Evolutionary conservation across 2,888 invertebrate genomes (phyloP).

Genomic region (Griposia aprilina): DNA sequence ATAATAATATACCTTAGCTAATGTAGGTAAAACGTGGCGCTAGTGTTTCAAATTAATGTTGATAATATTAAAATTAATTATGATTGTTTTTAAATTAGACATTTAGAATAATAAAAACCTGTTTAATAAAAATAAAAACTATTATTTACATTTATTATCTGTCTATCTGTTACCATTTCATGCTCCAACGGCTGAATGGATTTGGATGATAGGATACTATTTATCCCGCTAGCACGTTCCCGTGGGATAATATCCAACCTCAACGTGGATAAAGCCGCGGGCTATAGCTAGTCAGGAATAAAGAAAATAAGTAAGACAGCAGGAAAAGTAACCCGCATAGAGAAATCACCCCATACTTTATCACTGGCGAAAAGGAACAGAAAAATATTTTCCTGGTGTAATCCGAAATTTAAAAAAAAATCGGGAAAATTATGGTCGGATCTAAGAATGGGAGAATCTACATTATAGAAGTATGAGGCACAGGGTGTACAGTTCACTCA

Average conservation of each 20-base stretch:
- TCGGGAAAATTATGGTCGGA: conserved; percentile 30
- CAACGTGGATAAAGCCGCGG: not conserved
- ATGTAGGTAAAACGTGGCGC: too few relatives aligned
- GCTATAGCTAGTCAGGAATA: not conserved
- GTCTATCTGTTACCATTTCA: not conserved
- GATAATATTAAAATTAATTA: too few relatives aligned
- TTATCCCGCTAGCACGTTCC: not conserved
- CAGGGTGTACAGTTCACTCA: too few relatives aligned
- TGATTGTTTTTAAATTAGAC: not conserved
- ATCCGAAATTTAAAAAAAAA: conserved; percentile 1
- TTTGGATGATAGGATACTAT: not conserved
- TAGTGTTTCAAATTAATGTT: too few relatives aligned
- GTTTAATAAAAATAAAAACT: too few relatives aligned
- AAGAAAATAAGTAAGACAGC: not conserved
- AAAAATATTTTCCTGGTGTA: conserved; percentile 2
- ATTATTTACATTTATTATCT: too few relatives aligned
- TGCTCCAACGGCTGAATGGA: too few relatives aligned
- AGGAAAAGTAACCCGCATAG: not conserved
- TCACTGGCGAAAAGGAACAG: not conserved
- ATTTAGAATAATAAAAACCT: too few relatives aligned
- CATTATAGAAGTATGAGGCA: not conserved
- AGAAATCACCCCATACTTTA: not conserved
- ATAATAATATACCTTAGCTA: too few relatives aligned
- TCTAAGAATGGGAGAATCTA: conserved; percentile 24
- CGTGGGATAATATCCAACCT: too few relatives aligned